These are phyloP conservation scores for Caenorhabditis sp. DNA, from an alignment of 2,888 invertebrate genomes.

Conservation along the genomic window DNA sequence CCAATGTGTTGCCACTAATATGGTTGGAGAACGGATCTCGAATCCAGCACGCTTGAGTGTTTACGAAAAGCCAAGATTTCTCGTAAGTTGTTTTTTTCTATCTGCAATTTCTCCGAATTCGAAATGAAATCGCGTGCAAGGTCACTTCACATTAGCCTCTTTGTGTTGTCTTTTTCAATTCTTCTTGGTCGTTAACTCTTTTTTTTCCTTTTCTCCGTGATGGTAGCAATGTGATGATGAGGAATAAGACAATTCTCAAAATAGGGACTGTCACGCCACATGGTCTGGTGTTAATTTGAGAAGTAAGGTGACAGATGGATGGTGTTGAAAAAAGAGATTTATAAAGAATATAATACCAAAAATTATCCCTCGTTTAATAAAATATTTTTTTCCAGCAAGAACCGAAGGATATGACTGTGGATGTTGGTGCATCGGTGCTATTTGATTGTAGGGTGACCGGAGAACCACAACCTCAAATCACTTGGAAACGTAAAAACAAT, in stretches of 20 bases:
- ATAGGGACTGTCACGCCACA: slow-evolving; percentile 3
- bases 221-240: neutral
- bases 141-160: slow-evolving; percentile 10
- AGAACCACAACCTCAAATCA: slow-evolving; percentile 60
- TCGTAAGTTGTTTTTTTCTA: slow-evolving; percentile 47
- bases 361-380: slow-evolving; percentile 10
- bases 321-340: slow-evolving; percentile 10
- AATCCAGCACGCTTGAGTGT: slow-evolving; percentile 69
- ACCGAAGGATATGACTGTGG: slow-evolving; percentile 66
- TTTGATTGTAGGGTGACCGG: slow-evolving; percentile 70
- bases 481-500: slow-evolving; percentile 65
- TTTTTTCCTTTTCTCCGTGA: slow-evolving; percentile 1
- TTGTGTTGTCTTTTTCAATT: slow-evolving; percentile 2
- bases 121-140: slow-evolving; percentile 19
- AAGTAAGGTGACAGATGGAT: neutral
- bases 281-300: neutral
- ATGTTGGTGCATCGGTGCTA: slow-evolving; percentile 69
- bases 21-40: slow-evolving; percentile 70
- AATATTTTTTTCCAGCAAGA: slow-evolving; percentile 53
- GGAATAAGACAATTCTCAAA: neutral
- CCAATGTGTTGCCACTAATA: slow-evolving; percentile 70
- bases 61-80: slow-evolving; percentile 70
- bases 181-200: slow-evolving; percentile 6
- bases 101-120: neutral
- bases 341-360: slow-evolving; percentile 4